Evolutionary conservation across 2,888 invertebrate genomes (phyloP), one percentile per base, ranked within the genome.

Genomic region (Acleris laterana): DNA sequence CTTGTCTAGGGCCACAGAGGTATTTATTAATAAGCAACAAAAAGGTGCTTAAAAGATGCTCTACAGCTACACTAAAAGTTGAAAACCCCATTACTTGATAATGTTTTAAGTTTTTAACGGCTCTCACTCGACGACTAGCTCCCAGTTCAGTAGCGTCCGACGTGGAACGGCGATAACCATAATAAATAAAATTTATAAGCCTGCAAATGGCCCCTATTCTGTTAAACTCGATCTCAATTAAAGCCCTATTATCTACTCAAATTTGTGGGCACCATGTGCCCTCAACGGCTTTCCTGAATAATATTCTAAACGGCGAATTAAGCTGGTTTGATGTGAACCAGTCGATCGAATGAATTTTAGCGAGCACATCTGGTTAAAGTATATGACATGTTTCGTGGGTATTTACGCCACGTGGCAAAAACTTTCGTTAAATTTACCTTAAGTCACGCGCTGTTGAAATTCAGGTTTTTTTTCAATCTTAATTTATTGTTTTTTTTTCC

Each of bases 161-260:
- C 65, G 73, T 70, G 74, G 72, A 73, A 72, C 76, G 77, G 72
- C 75, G 76, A 76, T 84, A 87, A 88, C 83, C 83, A 83, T 80
- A 79, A 77, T 81, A 83, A 84, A 87, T 86, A 87, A 87, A 87
- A 87, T 85, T 83, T 87, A 87, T 85, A 77, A 82, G 75, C 79
- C 71, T 79, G 74, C 75, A 77, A 85, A 86, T 82, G 83, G 78
- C 79, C 77, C 79, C 85, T 85, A 86, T 87, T 88, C 82, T 81
- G 80, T 81, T 78, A 79, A 84, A 82, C 85, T 87, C 78, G 76
- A 84, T 89, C 87, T 88, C 89, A 88, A 89, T 90, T 89, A 87
- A 87, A 88, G 76, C 75, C 76, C 83, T 86, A 87, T 89, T 88
- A 88, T 85, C 83, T 83, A 79, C 74, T 82, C 75, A 79, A 87